Evolutionary conservation across 2,113 vertebrate species (phyloP).

Genomic region (Seriola rivoliana): DNA sequence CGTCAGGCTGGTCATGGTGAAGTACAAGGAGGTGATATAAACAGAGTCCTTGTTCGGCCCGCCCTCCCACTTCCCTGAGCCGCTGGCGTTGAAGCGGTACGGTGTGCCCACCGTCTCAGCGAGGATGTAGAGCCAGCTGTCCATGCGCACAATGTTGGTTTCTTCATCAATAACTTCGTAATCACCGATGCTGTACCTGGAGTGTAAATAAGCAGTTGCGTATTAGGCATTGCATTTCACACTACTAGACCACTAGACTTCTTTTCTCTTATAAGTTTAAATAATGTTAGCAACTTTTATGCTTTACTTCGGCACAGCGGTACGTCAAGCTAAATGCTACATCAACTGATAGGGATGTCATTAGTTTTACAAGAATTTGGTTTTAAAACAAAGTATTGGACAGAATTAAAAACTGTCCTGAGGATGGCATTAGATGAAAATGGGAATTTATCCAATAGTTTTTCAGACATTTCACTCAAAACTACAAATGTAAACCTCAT

Average conservation of each 20-base stretch:
- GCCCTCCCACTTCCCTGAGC: conserved; percentile 95
- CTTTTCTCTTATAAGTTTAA: background rate
- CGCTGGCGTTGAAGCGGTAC: conserved; percentile 93
- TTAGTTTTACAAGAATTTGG: too few species aligned
- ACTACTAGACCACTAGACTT: background rate
- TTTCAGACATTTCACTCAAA: too few species aligned
- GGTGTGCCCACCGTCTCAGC: conserved; percentile 91
- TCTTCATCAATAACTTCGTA: conserved; percentile 98
- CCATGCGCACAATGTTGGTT: conserved; percentile 90
- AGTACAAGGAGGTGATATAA: conserved; percentile 98
- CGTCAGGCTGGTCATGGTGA: conserved; percentile 99
- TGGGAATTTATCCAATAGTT: too few species aligned
- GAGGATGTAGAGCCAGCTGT: conserved; percentile 98
- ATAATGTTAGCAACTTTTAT: background rate
- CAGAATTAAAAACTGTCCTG: too few species aligned
- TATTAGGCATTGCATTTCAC: background rate
- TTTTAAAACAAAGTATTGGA: too few species aligned
- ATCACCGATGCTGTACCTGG: conserved; percentile 96
- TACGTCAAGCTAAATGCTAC: too few species aligned
- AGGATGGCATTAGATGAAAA: too few species aligned
- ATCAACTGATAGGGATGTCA: too few species aligned
- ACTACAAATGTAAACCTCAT: too few species aligned
- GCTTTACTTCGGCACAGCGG: too few species aligned
- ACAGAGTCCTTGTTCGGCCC: conserved; percentile 97
- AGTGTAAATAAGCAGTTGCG: background rate